phyloP scores from a whole-genome alignment of 2,797 vertebrate species.

The Taenioides sp. region DNA sequence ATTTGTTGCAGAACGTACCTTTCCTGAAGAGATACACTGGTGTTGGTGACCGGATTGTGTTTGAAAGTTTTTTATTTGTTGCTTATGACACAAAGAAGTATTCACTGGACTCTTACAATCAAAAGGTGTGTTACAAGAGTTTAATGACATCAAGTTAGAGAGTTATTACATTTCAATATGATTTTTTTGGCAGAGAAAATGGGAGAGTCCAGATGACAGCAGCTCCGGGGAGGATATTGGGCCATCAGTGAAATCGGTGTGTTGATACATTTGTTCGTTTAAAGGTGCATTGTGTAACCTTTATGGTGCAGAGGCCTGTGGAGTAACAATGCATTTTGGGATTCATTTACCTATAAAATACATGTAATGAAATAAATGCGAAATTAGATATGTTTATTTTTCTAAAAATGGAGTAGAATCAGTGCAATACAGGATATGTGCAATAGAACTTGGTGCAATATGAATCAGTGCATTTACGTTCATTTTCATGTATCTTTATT shows the following conservation, averaged over 20 bases:
- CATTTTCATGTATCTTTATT: no score
- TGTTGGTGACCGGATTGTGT: constrained; percentile 22
- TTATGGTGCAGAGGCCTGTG: no score
- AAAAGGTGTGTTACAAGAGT: constrained; percentile 38
- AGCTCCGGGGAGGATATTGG: not conserved
- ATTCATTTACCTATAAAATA: no score
- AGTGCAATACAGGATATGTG: no score
- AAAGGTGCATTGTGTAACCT: no score
- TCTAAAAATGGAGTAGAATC: no score
- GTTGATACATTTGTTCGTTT: no score
- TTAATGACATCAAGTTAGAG: not conserved
- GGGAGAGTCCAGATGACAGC: not conserved
- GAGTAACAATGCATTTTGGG: no score
- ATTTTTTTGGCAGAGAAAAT: not conserved
- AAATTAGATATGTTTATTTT: no score
- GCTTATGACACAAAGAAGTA: constrained; percentile 43
- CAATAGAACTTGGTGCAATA: no score
- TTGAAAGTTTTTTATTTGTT: constrained; percentile 48
- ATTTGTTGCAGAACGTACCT: constrained; percentile 43
- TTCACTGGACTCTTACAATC: constrained; percentile 32
- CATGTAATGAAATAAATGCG: no score
- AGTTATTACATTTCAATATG: not conserved
- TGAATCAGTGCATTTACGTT: no score
- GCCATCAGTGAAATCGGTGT: constrained; percentile 39
- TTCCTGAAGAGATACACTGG: constrained; percentile 53